These are phyloP conservation scores for Campaea margaritaria DNA, from an alignment of 2,888 invertebrate species.

Conservation along the genomic window DNA sequence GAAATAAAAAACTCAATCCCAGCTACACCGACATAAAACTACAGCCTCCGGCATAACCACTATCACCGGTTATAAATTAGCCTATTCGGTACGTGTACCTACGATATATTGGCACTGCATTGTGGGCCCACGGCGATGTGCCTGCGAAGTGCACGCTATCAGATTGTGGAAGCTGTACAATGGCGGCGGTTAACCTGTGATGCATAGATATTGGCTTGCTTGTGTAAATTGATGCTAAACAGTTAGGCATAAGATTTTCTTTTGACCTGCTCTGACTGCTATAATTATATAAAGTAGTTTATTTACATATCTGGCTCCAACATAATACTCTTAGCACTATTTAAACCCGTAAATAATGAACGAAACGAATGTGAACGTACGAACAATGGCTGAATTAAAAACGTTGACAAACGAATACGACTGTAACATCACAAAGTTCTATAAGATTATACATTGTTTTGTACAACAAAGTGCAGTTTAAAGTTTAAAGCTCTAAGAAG, in stretches of 20 bases:
- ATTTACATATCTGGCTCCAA: too few relatives aligned
- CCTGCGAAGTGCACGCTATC: constrained; percentile 27
- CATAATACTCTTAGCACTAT: too few relatives aligned
- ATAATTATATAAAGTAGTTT: too few relatives aligned
- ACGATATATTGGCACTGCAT: constrained; percentile 32
- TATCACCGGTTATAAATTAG: constrained; percentile 33
- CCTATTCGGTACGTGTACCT: constrained; percentile 31
- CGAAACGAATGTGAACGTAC: too few relatives aligned
- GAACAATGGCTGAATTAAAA: too few relatives aligned
- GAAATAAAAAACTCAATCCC: neutral
- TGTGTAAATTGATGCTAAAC: constrained; percentile 25
- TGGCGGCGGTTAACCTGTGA: constrained; percentile 27
- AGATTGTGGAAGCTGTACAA: constrained; percentile 32
- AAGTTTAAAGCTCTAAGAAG: neutral
- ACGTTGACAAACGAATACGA: too few relatives aligned
- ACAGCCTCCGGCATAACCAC: constrained; percentile 16
- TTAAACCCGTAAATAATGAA: too few relatives aligned
- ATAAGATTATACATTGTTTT: neutral
- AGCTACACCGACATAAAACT: constrained; percentile 21
- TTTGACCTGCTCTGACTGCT: too few relatives aligned
- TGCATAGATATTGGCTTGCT: constrained; percentile 24
- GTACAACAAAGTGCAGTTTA: neutral
- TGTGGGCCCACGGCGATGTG: constrained; percentile 31
- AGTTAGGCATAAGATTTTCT: too few relatives aligned
- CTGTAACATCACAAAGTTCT: too few relatives aligned